Base-by-base conservation (phyloP, 2,113 vertebrate genomes). In the Sinocyclocheilus rhinocerous region DNA sequence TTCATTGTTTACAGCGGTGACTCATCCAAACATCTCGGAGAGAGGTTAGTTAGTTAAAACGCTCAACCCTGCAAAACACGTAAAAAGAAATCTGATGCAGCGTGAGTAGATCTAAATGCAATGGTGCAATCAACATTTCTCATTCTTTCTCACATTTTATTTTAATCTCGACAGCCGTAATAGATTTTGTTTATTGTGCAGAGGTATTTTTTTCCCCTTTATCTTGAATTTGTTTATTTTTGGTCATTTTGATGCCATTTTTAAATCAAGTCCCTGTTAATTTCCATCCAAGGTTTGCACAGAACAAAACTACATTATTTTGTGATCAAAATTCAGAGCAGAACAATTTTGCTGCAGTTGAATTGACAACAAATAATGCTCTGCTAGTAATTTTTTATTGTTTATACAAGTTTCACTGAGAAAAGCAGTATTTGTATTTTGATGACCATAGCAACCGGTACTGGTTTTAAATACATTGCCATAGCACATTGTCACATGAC, bases 401-500 rank as follows among this genome's bases (percentile, higher is more conserved):
- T 70, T 36, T 70, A 36, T 36, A 20, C 7, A 70, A 22, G 52
- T 79, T 61, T 79, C 29, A 42, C 18, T 79, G 52, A 61, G 39
- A 73, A 33, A 57, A 48, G 22, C 15, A 4, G 22, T 82, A 36
- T 61, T 67, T 83, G 65, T 79, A 29, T 81, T 55, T 81, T 76
- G 48, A 18, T 24, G 33, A 5, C 45, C 26, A 13, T 52, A 42
- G 84, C 72, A 48, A 82, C 63, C 24, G 16, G 20, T 11, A 33
- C 57, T 52, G 36, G 45, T 78, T 78, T 80, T 55, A 24, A 76
- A 73, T 69, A 63, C 48, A 70, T 77, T 57, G 39, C 69, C 87
- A 86, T 78, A 76, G 18, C 69, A 33, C 65, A 18, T 81, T n/a
- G 78, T 75, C 87, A 81, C 76, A 26, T 39, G 85, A 83, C 75